These are phyloP conservation scores for Phainopepla nitens DNA, from an alignment of 2,113 vertebrate species.

Conservation along the genomic window DNA sequence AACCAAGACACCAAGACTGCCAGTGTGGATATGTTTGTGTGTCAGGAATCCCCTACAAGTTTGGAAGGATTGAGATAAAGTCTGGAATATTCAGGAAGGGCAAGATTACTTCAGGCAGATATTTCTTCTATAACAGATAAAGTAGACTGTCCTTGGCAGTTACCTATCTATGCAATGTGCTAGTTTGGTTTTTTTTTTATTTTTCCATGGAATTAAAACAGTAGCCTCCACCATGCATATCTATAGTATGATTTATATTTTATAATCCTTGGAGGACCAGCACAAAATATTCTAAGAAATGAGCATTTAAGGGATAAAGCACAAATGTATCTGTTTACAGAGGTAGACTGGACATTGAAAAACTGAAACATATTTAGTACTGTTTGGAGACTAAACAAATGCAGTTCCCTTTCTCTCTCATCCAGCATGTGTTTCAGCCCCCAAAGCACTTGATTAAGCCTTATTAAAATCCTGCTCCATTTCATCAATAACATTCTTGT, in stretches of 20 bases:
- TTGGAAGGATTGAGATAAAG: not conserved
- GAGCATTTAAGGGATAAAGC: not conserved
- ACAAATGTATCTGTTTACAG: not conserved
- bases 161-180: not conserved
- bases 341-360: not conserved
- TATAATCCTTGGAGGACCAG: not conserved
- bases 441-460: not conserved
- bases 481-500: not conserved
- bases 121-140: not conserved
- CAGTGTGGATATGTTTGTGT: not conserved
- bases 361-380: not conserved
- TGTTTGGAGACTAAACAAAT: not conserved
- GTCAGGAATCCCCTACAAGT: not conserved
- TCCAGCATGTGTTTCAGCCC: not conserved
- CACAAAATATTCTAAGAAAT: not conserved
- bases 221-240: rapidly evolving
- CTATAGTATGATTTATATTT: not conserved
- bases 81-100: not conserved
- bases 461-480: not conserved
- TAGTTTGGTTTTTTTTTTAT: not conserved
- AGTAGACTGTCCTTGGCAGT: not conserved
- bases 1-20: not conserved
- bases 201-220: not conserved
- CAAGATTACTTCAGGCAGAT: not conserved
- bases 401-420: not conserved